Evolutionary conservation across 2,888 invertebrate species (phyloP), one percentile per base, ranked within the genome.

Genomic region (Cybosia mesomella): DNA sequence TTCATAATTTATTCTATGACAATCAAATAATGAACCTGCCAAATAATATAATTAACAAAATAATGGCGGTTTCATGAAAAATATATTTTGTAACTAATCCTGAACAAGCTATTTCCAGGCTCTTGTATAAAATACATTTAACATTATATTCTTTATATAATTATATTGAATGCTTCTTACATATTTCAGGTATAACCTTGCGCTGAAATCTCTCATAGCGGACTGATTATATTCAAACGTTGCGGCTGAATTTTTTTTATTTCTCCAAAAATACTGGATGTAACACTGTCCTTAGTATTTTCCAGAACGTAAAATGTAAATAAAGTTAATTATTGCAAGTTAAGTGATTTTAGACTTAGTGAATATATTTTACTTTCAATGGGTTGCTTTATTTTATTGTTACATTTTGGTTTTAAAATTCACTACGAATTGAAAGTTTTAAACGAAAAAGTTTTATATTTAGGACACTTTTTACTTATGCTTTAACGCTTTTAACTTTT

Each of bases 291-390:
- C 72, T 86, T 73, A 83, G 36, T 72, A 81, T 80, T 72, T 80
- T 85, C 83, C 83, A 78, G 79, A 73, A 86, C 83, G 87, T 82
- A 73, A 87, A 91, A 89, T 92, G 89, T 91, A 91, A 91, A 91
- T 91, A 91, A 91, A 89, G 90, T 92, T 90, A 91, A 91, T 92
- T 91, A 92, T 92, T 91, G 88, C 89, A 87, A 86, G 88, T 89
- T 90, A 92, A 92, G 91, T 92, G 91, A 91, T 91, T 92, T 87
- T 85, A 86, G 85, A 84, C 89, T 81, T 83, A 87, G 82, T 76
- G 81, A 83, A 85, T 87, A 86, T 82, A 85, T 87, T 86, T 83
- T 71, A 73, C 70, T 74, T 65, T 36, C 18, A 72, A 67, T 73
- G 72, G 65, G 74, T 71, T 68, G 67, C 39, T 74, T 76, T 71